These are phyloP conservation scores for Neoscelio sp. DNA, from an alignment of 2,888 invertebrate genomes.

Conservation along the genomic window DNA sequence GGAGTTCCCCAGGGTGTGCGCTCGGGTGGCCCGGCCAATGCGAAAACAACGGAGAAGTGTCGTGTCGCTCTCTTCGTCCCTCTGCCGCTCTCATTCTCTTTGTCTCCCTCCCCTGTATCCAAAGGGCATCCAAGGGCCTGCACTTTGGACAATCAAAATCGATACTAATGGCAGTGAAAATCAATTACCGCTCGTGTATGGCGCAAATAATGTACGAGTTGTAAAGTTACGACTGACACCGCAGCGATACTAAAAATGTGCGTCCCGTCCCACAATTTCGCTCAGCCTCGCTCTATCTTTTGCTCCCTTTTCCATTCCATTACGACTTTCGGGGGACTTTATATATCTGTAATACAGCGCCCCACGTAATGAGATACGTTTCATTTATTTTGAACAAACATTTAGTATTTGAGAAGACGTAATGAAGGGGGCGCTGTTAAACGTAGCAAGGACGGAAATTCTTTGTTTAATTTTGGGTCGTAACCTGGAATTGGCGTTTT, in stretches of 20 bases:
- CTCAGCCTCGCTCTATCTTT: slow-evolving; percentile 7
- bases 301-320: slow-evolving; percentile 51
- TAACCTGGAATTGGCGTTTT: slow-evolving; percentile 25
- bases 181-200: slow-evolving; percentile 63
- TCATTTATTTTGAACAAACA: slow-evolving; percentile 62
- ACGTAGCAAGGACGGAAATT: slow-evolving; percentile 16
- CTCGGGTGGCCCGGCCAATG: slow-evolving; percentile 76
- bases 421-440: slow-evolving; percentile 50
- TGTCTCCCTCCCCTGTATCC: slow-evolving; percentile 44
- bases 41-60: slow-evolving; percentile 77
- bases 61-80: slow-evolving; percentile 73
- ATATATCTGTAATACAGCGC: slow-evolving; percentile 19
- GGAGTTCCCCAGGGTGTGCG: too few relatives aligned
- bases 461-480: slow-evolving; percentile 42
- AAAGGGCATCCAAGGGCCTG: slow-evolving; percentile 67
- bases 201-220: slow-evolving; percentile 66
- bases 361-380: slow-evolving; percentile 55
- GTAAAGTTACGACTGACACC: slow-evolving; percentile 66
- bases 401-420: slow-evolving; percentile 46
- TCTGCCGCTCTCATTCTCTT: slow-evolving; percentile 24
- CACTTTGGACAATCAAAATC: slow-evolving; percentile 70
- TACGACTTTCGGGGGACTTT: slow-evolving; percentile 39
- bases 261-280: not conserved
- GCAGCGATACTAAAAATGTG: slow-evolving; percentile 60
- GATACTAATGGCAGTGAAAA: slow-evolving; percentile 70